phyloP scores from a whole-genome alignment of 2,888 invertebrate genomes.

The Microchrysa polita region DNA sequence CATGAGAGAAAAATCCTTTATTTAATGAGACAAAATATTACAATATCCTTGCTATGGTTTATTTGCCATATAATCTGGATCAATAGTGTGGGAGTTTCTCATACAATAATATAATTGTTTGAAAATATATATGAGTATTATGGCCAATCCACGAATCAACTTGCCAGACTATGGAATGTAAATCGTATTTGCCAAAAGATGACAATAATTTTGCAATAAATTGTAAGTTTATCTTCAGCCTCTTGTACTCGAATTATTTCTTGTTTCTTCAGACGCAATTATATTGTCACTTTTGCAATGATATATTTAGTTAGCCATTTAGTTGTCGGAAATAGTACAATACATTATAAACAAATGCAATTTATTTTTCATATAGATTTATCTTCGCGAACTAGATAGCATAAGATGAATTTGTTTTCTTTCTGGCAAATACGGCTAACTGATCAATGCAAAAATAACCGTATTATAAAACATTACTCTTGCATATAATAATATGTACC shows the following conservation, averaged over 20 bases:
- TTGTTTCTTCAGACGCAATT: slow-evolving; percentile 4
- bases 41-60: slow-evolving; percentile 24
- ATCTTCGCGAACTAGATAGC: too few species aligned
- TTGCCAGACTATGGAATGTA: background rate
- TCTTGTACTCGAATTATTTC: background rate
- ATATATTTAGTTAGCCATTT: background rate
- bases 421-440: too few species aligned
- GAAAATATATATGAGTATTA: background rate
- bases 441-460: too few species aligned
- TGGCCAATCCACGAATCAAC: slow-evolving; percentile 1
- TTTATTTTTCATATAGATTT: background rate
- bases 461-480: too few species aligned
- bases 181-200: slow-evolving; percentile 35
- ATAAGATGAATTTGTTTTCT: too few species aligned
- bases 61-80: slow-evolving; percentile 6
- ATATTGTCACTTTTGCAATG: slow-evolving; percentile 15
- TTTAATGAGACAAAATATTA: slow-evolving; percentile 42
- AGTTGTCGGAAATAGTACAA: too few species aligned
- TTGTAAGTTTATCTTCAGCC: slow-evolving; percentile 19
- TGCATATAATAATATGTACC: too few species aligned
- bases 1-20: slow-evolving; percentile 43
- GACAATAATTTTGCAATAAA: slow-evolving; percentile 27
- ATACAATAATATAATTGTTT: too few species aligned
- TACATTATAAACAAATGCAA: slow-evolving; percentile 5
- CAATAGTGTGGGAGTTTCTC: slow-evolving; percentile 24